Base-by-base conservation (phyloP, 2,888 invertebrate species). In the Parnassius glacialis region DNA sequence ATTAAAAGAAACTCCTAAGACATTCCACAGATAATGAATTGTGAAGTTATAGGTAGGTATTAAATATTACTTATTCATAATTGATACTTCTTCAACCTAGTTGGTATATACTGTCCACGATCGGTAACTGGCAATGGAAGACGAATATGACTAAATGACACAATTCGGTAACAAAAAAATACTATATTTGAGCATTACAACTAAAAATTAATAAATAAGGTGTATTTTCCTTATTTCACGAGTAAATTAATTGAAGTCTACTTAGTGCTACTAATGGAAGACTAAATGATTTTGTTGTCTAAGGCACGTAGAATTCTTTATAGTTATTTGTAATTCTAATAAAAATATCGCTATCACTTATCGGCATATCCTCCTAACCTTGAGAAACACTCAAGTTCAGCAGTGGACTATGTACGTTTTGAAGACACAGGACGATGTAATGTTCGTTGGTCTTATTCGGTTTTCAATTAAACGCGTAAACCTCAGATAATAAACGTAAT, bases 241-340 rank as follows among this genome's bases (percentile, higher is more conserved):
- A 53, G 12, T 48, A 13, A 48, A 57, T 42, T 57, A 41, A 16
- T 50, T 12, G 42, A 11, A 57, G 16, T 42, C 34, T 50, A 48
- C 50, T 53, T 55, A 56, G 25, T 47, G 25, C 42, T 52, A 56
- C 43, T 34, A 70, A 73, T 80, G 90, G 90, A 91, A 91, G 90
- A 90, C 90, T 76, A 80, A 73, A 82, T 68, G 88, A 90, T 87
- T 88, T 88, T 90, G 90, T 77, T 90, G 90, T 83, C 74, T 84
- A 90, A 91, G 90, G 90, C 90, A 90, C 90, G 71, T 70, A 62
- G 68, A 69, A 68, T 70, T 68, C 66, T 67, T 64, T 57, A 55
- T 61, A 63, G 55, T 13, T 57, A 61, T 53, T 44, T 25, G 45
- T 25, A 45, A 11, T 5, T 34, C 34, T 34, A 34, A 34, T 34